Conservation (phyloP, 1,140 invertebrate genomes). For the Drosophila pruinosa region DNA sequence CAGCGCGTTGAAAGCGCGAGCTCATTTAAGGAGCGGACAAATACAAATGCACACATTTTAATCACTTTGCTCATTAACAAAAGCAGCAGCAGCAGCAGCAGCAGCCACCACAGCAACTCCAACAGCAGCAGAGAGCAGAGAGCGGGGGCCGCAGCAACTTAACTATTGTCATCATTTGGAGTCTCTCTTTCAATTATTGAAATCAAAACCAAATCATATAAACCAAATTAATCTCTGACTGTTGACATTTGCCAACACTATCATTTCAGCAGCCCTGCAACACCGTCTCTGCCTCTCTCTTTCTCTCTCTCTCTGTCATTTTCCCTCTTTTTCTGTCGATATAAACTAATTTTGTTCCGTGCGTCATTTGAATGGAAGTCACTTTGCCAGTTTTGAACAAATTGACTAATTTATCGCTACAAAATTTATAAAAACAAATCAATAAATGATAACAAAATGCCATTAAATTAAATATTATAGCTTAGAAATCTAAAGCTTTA, state of each 20-base stretch:
- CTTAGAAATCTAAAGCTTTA: background rate
- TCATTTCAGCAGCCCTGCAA: background rate
- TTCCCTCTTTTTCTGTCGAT: too few species aligned
- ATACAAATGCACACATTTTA: slow-evolving; percentile 82
- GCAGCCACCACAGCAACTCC: background rate
- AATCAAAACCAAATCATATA: slow-evolving; percentile 3
- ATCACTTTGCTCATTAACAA: slow-evolving; percentile 79
- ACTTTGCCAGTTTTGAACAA: slow-evolving; percentile 4
- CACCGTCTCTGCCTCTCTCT: background rate
- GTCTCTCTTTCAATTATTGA: slow-evolving; percentile 6
- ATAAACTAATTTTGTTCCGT: background rate
- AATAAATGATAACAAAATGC: background rate
- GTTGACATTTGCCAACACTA: background rate
- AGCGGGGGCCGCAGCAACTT: too few species aligned
- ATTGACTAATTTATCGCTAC: background rate
- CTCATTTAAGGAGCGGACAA: slow-evolving; percentile 81
- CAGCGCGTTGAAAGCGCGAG: slow-evolving; percentile 74
- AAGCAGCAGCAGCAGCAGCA: background rate
- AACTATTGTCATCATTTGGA: slow-evolving; percentile 17
- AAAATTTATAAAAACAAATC: background rate
- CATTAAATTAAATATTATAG: background rate
- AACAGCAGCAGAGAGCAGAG: background rate
- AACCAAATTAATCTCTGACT: background rate
- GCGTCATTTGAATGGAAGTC: slow-evolving; percentile 1
- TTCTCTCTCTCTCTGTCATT: background rate